These are phyloP conservation scores for Accipiter cooperii DNA, from an alignment of 2,113 vertebrate genomes.

Conservation along the genomic window DNA sequence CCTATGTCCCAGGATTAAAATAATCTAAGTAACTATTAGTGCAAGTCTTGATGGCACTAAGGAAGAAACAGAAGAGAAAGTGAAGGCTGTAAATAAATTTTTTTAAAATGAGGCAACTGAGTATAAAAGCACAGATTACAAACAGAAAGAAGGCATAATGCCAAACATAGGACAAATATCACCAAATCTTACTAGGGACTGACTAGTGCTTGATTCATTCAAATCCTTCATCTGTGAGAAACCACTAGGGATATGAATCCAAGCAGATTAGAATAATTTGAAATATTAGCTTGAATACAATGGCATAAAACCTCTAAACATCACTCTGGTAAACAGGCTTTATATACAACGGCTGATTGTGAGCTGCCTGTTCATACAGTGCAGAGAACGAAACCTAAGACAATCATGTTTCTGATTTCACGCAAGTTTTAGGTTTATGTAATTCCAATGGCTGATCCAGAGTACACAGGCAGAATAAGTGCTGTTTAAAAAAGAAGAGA, in stretches of 20 bases:
- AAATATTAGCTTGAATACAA: neutral
- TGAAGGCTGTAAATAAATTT: neutral
- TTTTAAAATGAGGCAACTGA: neutral
- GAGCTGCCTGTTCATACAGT: neutral
- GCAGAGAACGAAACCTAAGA: neutral
- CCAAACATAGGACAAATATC: neutral
- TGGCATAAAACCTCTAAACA: neutral
- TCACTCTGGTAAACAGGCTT: neutral
- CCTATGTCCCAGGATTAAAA: neutral
- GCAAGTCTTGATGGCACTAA: neutral
- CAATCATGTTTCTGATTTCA: slow-evolving; percentile 44
- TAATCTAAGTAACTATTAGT: neutral
- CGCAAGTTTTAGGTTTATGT: neutral
- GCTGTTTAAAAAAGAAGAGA: neutral
- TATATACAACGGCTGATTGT: neutral
- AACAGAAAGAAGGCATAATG: neutral
- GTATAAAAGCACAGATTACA: neutral
- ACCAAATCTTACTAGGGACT: neutral
- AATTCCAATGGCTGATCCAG: neutral
- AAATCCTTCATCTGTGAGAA: slow-evolving; percentile 10
- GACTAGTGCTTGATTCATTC: slow-evolving; percentile 11
- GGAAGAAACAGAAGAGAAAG: neutral
- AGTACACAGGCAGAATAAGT: neutral
- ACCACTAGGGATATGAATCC: neutral
- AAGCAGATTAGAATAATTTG: neutral